Evolutionary conservation across 2,797 vertebrate genomes (phyloP), one percentile per base, ranked within the genome.

Genomic region (Dendrocincla fuliginosa): DNA sequence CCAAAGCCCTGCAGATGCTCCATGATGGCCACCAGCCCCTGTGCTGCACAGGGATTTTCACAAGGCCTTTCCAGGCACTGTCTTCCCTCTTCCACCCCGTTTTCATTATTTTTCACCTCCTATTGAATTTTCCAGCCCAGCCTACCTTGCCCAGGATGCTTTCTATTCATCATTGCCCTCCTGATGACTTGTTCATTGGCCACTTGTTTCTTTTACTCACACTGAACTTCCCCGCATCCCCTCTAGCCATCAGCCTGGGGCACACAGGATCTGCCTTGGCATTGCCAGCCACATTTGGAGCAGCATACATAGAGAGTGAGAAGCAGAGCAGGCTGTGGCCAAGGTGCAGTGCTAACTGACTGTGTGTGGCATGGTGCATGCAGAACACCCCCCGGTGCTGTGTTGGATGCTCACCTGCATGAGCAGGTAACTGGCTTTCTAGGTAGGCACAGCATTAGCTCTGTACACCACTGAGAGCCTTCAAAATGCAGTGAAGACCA

Each of bases 311-410:
- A 13, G 55, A 2, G 16, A 24, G 20, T 1, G 46, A 55, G 74
- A 16, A 53, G 68, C 49, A 24, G 37, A 30, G 13, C 1, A 15
- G 63, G 41, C 76, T 3, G 11, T 19, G 74, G 12, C 30, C 0
- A 4, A 49, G 78, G 11, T 3, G 30, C 28, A 10, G 4, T 0
- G 18, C 44, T 25, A 5, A 5, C n/a, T 23, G 6, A 3, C 23
- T 2, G 35, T 6, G 1, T 16, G 5, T 1, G 16, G 69, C 37
- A 8, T 4, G 1, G 6, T 5, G 46, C 16, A 0, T 0, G 6
- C 44, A 9, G 55, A 35, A 9, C 67, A 25, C 8, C 24, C 24
- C 1, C 8, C 0, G 1, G 27, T 24, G 68, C 52, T 5, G 5
- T 64, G 70, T 5, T 11, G 53, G 37, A 5, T 0, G 5, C 41